Base-by-base conservation (phyloP, 1,140 invertebrate genomes). In the Diorhabda sublineata region DNA sequence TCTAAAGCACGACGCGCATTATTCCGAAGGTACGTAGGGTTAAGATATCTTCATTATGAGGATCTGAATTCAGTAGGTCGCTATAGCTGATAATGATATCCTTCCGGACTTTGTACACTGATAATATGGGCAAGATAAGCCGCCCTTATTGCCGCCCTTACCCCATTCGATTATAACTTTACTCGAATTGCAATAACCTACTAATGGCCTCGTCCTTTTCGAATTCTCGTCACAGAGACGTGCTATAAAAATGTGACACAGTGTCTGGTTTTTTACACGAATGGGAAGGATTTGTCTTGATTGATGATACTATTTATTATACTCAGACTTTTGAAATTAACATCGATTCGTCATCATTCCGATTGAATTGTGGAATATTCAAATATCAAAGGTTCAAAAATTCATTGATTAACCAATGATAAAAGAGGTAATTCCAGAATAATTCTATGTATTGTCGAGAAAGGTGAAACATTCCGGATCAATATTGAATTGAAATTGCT, bases 91-190 rank as follows among this genome's bases (percentile, higher is more conserved):
- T 52, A 52, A 52, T 52, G 47, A 52, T n/a, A 52, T 52, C 47
- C 47, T 52, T 52, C 47, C 47, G 47, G 47, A 52, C 47, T 52
- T 3, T 52, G 47, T 52, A 52, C 47, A 52, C 47, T 52, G 47
- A 52, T 52, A 52, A 52, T 52, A 52, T 52, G n/a, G 47, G 47
- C 47, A n/a, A 52, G 47, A 52, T 52, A 52, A 52, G 47, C 47
- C 47, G 47, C 47, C 47, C 47, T 52, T 52, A 52, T 52, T 52
- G 47, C 47, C 47, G n/a, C 47, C 47, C 47, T n/a, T 52, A 52
- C 47, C 47, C 47, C 47, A 52, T 52, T 52, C 47, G 47, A 52
- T 52, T 52, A 52, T 52, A 52, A 52, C 47, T 52, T 52, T 52
- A n/a, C 47, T 52, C 47, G 47, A n/a, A 52, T 52, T 52, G 47